Evolutionary conservation across 2,113 vertebrate genomes (phyloP).

Genomic region (Toxotes jaculatrix): DNA sequence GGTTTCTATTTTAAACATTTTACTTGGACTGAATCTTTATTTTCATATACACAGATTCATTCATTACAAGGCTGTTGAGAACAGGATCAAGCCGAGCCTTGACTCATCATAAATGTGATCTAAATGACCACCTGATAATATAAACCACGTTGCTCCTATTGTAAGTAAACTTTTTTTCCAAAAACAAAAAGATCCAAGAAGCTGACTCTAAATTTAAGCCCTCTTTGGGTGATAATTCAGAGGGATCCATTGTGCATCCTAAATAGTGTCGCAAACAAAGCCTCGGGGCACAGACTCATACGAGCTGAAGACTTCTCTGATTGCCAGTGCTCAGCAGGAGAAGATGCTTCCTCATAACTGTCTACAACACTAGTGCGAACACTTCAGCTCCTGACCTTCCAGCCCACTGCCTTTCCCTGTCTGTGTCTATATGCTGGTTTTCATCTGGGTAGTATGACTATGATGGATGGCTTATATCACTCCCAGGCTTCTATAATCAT

Average conservation of each 20-base stretch:
- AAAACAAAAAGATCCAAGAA: not conserved
- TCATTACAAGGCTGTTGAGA: not conserved
- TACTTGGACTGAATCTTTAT: too few relatives aligned
- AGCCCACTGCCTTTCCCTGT: conserved; percentile 27
- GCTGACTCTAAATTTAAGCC: not conserved
- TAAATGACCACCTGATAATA: not conserved
- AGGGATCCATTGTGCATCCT: not conserved
- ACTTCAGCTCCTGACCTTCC: conserved; percentile 19
- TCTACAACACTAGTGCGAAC: not conserved
- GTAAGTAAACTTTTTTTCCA: not conserved
- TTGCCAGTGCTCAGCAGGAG: conserved; percentile 40
- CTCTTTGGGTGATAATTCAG: conserved; percentile 15
- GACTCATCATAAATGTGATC: not conserved
- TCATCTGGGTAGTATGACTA: conserved; percentile 26
- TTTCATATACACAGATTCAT: not conserved
- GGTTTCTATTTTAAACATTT: not conserved
- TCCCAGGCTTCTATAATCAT: conserved; percentile 51
- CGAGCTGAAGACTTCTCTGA: conserved; percentile 28
- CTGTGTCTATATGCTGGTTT: conserved; percentile 1
- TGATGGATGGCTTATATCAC: conserved; percentile 48
- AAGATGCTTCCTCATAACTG: conserved; percentile 24
- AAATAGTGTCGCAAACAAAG: conserved; percentile 27
- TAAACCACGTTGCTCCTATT: not conserved
- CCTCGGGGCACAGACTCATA: conserved; percentile 6
- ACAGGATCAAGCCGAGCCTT: not conserved